Evolutionary conservation across 1,140 invertebrate species (phyloP), one percentile per base, ranked within the genome.

Genomic region (Bombus polaris): DNA sequence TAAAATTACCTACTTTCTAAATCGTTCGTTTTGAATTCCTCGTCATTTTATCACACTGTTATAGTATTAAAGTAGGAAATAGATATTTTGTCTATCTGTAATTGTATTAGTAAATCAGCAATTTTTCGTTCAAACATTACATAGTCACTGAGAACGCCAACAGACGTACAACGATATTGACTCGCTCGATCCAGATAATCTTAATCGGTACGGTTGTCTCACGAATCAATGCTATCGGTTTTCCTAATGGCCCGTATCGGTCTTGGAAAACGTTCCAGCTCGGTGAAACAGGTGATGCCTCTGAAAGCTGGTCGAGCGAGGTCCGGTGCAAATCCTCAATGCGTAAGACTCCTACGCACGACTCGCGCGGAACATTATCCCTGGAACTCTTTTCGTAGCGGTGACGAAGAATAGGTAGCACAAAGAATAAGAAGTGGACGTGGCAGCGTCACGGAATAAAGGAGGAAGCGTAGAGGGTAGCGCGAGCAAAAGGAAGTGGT

Each of bases 401-500:
- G 71, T 68, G 84, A 80, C 83, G 88, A 89, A 90, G 89, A 90
- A 90, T 90, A 85, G 88, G 81, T 79, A 82, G 86, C 88, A 39
- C 75, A 18, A 79, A 88, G 89, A 87, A 90, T 90, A 82, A 90
- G 87, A 87, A 82, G 76, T 88, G 86, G 86, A 90, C 83, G 88
- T 78, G 83, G 85, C 85, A 75, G 86, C 71, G 87, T 75, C 53
- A 71, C 62, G 89, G 89, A 78, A 90, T 90, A 90, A 90, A 90
- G 82, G 88, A 86, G 83, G 81, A 88, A 82, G 88, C 73, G 68
- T 59, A 79, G 89, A 78, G 89, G 77, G 70, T 86, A 90, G 74
- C 76, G 80, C 78, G 89, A 88, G 81, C 83, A 90, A 88, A 86
- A 91, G 83, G 89, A 90, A 91, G 81, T 91, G 89, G 77, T 59